These are phyloP conservation scores for Valencia hispanica DNA, from an alignment of 2,797 vertebrate genomes.

Conservation along the genomic window DNA sequence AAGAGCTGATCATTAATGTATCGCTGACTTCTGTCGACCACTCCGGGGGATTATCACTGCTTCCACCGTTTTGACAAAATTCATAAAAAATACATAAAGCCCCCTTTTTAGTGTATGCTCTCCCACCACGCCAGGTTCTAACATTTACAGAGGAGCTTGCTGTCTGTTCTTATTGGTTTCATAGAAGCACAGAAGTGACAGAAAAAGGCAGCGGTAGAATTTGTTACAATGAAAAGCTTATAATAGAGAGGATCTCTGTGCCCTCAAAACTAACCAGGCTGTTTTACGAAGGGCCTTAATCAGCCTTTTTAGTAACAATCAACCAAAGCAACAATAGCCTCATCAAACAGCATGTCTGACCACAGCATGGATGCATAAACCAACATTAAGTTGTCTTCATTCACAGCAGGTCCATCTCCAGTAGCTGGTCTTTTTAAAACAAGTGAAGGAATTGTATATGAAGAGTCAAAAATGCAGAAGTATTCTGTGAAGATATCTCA, in stretches of 20 bases:
- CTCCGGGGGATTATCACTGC: conserved; percentile 10
- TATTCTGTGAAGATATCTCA: not conserved
- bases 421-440: conserved; percentile 3
- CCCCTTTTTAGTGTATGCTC: not conserved
- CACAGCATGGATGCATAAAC: conserved; percentile 2
- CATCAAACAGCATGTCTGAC: not conserved
- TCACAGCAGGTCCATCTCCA: conserved; percentile 6
- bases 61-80: conserved; percentile 18
- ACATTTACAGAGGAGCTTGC: conserved; percentile 1
- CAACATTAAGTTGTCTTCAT: not conserved
- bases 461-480: conserved; percentile 21
- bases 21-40: not conserved
- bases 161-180: not conserved
- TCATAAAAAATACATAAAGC: conserved; percentile 17
- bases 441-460: conserved; percentile 16
- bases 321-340: not conserved
- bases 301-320: conserved; percentile 3
- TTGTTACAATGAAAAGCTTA: not conserved
- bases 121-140: not conserved
- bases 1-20: conserved; percentile 20
- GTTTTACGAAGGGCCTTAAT: not conserved
- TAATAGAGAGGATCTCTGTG: not conserved
- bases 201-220: not conserved
- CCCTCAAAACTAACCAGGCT: not conserved
- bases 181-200: not conserved